A percentile compares a stretch with the other conserved stretches of the same genome.
Conservation (phyloP, 2,113 vertebrate species). For the Plecturocebus donacophilus region DNA sequence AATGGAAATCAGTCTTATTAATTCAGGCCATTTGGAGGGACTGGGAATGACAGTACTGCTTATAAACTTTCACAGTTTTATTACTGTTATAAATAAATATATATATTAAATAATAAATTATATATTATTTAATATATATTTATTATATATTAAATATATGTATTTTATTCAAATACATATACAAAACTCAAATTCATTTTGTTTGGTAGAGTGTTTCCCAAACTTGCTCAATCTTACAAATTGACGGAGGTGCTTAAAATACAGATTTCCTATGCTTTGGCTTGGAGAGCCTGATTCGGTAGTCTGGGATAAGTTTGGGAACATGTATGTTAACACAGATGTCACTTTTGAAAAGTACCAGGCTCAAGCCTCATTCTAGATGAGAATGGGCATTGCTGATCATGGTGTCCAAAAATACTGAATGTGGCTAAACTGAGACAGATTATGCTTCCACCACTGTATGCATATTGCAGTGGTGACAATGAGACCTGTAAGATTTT, state of each 20-base stretch:
- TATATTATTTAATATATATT: no score
- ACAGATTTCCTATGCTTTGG: neutral
- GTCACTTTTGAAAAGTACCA: neutral
- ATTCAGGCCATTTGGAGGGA: slow-evolving; percentile 7
- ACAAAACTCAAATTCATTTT: neutral
- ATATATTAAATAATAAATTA: no score
- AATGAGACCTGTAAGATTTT: slow-evolving; percentile 87
- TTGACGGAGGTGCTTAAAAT: neutral
- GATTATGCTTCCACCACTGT: slow-evolving; percentile 87
- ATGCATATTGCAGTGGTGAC: slow-evolving; percentile 83
- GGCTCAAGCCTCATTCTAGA: slow-evolving; percentile 78
- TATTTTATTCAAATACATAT: neutral
- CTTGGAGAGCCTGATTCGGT: neutral
- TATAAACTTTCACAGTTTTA: neutral
- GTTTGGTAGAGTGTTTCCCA: neutral
- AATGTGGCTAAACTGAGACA: slow-evolving; percentile 83
- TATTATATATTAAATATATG: no score
- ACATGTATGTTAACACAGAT: neutral
- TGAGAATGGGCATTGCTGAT: slow-evolving; percentile 54
- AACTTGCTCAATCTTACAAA: neutral
- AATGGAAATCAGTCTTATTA: neutral
- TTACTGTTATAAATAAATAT: no score
- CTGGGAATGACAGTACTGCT: neutral
- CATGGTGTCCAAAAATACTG: slow-evolving; percentile 71
- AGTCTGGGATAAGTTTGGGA: neutral